Percentiles rank a stretch among this genome's conserved stretches.
Evolutionary conservation across 2,888 invertebrate genomes (phyloP).

Genomic region (Dryobotodes eremita): DNA sequence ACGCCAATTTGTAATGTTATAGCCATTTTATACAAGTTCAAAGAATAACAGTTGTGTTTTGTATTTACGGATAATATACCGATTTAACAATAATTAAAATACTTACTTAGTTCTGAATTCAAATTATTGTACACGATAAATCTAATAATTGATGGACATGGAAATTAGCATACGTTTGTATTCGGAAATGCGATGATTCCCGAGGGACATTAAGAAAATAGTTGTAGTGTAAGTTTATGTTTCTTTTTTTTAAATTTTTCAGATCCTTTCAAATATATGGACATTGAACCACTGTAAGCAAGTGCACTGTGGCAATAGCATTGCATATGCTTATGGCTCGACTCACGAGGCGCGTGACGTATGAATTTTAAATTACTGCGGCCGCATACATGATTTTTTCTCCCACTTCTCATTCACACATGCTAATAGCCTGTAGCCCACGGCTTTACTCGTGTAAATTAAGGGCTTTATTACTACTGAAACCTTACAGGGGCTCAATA

Average conservation of each 20-base stretch:
- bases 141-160: too few species aligned
- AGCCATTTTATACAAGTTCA: too few species aligned
- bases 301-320: constrained; percentile 14
- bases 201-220: too few species aligned
- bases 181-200: too few species aligned
- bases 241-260: background rate
- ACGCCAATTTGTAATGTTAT: too few species aligned
- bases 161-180: too few species aligned
- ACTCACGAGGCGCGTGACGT: constrained; percentile 24
- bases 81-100: too few species aligned
- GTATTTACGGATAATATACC: background rate
- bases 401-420: constrained; percentile 24
- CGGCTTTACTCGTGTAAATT: constrained; percentile 20
- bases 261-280: background rate
- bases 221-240: too few species aligned
- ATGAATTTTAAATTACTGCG: constrained; percentile 41
- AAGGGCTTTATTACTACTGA: constrained; percentile 36
- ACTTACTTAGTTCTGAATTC: too few species aligned
- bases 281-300: background rate
- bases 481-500: background rate
- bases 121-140: too few species aligned
- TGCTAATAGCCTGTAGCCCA: constrained; percentile 30
- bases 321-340: background rate
- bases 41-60: background rate
- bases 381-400: constrained; percentile 45